Base-by-base conservation (phyloP, 2,113 vertebrate species). In the Oncorhynchus tshawytscha region DNA sequence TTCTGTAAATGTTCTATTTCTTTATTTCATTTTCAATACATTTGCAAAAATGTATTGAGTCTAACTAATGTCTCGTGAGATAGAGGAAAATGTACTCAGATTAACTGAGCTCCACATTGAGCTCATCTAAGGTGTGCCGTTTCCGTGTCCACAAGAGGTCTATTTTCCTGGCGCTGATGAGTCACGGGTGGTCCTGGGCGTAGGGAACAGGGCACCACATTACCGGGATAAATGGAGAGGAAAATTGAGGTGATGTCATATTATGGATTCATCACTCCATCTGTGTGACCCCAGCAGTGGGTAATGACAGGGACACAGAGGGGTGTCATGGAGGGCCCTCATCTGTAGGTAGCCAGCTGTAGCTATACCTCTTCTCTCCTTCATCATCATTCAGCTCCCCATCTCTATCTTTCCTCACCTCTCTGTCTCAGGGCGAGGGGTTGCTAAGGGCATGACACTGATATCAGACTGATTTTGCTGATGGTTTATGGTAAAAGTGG, bases 161-260 rank as follows among this genome's bases (percentile, higher is more conserved):
- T 92, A 92, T 90, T 92, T 92, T 51, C 49, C 3, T 16, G 51
- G 51, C n/a, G 1, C 86, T 89, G 90, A 87, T 88, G n/a, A 90
- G 90, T 86, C 81, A 85, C 74, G 81, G 82, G 88, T 83, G 88
- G 87, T 84, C 90, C 77, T 67, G 88, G 93, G 93, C 92, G 94
- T 91, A 85, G 65, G 65, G 94, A 96, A 95, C 95, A 94, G 94
- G 96, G 94, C 95, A 90, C 92, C 93, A 94, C 95, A 95, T 94
- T 94, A 95, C 94, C 91, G 94, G 92, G 88, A 94, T 92, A 96
- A 98, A 98, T 98, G 96, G 97, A 95, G 95, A 96, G 96, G 96
- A 98, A 97, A 97, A 99, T 97, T 96, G 95, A 95, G 96, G 96
- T 97, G 96, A 98, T 97, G 96, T 96, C 95, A 95, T 96, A 96